Base-by-base conservation (phyloP, 2,888 invertebrate species). In the Ophion ventricosus region DNA sequence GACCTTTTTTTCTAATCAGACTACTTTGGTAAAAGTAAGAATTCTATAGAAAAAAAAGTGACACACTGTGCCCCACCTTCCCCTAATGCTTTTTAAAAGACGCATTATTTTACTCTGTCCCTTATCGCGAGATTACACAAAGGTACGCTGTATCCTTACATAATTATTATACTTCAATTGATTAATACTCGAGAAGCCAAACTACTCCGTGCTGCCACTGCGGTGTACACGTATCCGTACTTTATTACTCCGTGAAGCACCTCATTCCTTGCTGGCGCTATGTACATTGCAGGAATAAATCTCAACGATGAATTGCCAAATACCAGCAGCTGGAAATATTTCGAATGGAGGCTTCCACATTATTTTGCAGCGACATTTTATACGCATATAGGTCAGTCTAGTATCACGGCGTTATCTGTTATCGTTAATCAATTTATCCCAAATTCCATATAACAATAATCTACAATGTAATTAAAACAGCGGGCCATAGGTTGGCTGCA, bases 391-490 rank as follows among this genome's bases (percentile, higher is more conserved):
- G 63, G 29, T 63, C 66, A 43, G n/a, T 11, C 66, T 14, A 20
- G 49, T 49, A 49, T 26, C 8, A 20, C 40, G 40, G 17, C n/a
- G n/a, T 1, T 66, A 66, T 40, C 20, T 8, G 40, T 8, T 43
- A 66, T 66, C 20, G 66, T 40, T 56, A 35, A 57, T 35, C 57
- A n/a, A 59, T 72, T 56, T 56, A 14, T 25, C 14, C 11, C 11
- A 59, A 72, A 72, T 72, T 35, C 29, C 35, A 72, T 17, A 14
- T 11, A 56, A 29, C 56, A 23, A 26, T 20, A 72, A 54, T 72
- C 29, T 20, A 14, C 17, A n/a, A 29, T 56, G 17, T 26, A 70
- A 70, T 40, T 54, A 67, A 29, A 67, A 69, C 8, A 20, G 49
- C 49, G 49, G 2, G 49, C 17, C 17, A 49, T 49, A 17, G 49